Evolutionary conservation across 2,797 vertebrate genomes (phyloP).

Genomic region (Chaetodon trifasciatus): DNA sequence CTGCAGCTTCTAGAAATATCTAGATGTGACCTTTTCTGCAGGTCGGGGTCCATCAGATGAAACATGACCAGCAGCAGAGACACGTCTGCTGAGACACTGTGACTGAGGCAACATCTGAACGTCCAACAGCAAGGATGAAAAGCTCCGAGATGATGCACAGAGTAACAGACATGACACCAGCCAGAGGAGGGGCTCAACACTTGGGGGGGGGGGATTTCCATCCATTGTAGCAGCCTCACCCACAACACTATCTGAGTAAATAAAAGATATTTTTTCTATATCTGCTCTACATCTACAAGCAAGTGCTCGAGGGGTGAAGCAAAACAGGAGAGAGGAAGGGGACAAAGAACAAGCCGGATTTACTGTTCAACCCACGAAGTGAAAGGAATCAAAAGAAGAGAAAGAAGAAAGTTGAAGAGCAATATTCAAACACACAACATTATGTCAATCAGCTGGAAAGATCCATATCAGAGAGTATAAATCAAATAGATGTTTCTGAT

Average conservation of each 20-base stretch:
- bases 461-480: conserved; percentile 1
- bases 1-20: not conserved
- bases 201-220: conserved; percentile 62
- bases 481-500: not conserved
- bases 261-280: conserved; percentile 6
- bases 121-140: conserved; percentile 1
- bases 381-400: not conserved
- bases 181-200: conserved; percentile 16
- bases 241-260: conserved; percentile 31
- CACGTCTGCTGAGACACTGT: conserved; percentile 5
- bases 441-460: not conserved
- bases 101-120: conserved; percentile 17
- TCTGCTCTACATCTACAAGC: conserved; percentile 2
- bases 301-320: not conserved
- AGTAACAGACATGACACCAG: conserved; percentile 23
- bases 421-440: not conserved
- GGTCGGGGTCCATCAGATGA: not conserved
- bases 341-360: not conserved
- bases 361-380: not conserved
- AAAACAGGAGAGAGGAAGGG: not conserved
- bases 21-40: conserved; percentile 3
- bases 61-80: conserved; percentile 34
- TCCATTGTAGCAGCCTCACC: conserved; percentile 54
- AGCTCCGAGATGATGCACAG: conserved; percentile 20
- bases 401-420: not conserved